phyloP scores from a whole-genome alignment of 2,113 vertebrate species.

The Peromyscus polionotus region DNA sequence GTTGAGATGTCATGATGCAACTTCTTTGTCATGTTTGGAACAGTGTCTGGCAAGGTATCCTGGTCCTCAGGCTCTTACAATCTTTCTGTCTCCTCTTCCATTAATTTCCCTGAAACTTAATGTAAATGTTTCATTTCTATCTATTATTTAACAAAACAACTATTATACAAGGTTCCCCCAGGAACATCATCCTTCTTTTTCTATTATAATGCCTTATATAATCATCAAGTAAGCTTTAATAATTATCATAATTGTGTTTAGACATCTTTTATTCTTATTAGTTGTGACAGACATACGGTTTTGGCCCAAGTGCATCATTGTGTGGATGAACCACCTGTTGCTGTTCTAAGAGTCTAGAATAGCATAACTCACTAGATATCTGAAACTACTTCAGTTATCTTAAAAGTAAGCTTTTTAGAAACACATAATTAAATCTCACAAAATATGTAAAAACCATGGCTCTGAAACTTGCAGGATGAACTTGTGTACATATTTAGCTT shows the following conservation, averaged over 20 bases:
- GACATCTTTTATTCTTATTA: neutral
- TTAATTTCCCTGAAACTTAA: neutral
- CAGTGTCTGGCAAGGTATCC: neutral
- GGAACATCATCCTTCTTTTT: constrained; percentile 10
- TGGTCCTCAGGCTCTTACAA: neutral
- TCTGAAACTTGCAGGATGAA: constrained; percentile 19
- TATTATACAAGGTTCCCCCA: neutral
- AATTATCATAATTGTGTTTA: constrained; percentile 30
- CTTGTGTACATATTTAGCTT: neutral
- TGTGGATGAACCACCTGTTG: neutral
- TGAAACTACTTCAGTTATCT: constrained; percentile 55
- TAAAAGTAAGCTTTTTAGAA: constrained; percentile 15
- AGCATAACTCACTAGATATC: neutral
- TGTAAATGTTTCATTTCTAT: neutral
- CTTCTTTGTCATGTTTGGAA: neutral
- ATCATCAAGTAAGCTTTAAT: constrained; percentile 35
- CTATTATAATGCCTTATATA: neutral
- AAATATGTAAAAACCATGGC: neutral
- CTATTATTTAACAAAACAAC: constrained; percentile 12
- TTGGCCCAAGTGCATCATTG: neutral
- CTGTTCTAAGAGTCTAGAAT: neutral
- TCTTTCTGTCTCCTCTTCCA: neutral
- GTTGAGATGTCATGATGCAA: neutral
- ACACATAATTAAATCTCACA: neutral
- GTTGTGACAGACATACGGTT: neutral